Evolutionary conservation across 2,113 vertebrate species (phyloP).

Genomic region (Rhynchopsitta pachyrhyncha): DNA sequence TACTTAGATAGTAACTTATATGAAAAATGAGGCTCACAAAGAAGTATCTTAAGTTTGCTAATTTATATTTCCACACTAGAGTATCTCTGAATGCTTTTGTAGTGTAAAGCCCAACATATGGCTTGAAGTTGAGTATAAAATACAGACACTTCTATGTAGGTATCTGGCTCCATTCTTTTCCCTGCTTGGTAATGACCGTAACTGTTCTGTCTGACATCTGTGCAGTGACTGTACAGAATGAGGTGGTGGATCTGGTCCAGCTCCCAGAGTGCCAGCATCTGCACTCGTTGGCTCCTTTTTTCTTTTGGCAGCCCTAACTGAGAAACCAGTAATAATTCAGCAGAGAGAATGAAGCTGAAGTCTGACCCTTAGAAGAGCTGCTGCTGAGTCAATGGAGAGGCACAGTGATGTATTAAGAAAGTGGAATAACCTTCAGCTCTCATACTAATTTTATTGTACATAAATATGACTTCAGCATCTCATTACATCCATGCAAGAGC

Average conservation of each 20-base stretch:
- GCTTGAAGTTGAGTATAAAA: background rate
- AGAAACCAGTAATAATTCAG: background rate
- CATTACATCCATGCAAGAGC: background rate
- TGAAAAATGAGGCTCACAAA: background rate
- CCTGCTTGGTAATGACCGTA: background rate
- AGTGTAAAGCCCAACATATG: background rate
- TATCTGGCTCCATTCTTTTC: background rate
- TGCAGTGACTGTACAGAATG: background rate
- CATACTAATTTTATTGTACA: background rate
- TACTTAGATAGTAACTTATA: background rate
- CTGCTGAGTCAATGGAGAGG: background rate
- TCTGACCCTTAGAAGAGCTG: background rate
- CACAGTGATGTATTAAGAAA: rapidly evolving
- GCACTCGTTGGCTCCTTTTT: background rate
- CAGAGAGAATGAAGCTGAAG: background rate
- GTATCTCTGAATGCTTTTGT: background rate
- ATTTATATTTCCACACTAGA: background rate
- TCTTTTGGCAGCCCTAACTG: background rate
- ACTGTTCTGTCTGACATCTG: constrained; percentile 32
- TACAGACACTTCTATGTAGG: background rate
- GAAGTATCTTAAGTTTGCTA: background rate
- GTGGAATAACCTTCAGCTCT: background rate
- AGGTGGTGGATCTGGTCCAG: constrained; percentile 6
- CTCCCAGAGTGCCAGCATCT: constrained; percentile 48
- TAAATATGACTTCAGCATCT: background rate